Conservation (phyloP, 2,888 invertebrate species). For the Diaprepes abbreviatus region DNA sequence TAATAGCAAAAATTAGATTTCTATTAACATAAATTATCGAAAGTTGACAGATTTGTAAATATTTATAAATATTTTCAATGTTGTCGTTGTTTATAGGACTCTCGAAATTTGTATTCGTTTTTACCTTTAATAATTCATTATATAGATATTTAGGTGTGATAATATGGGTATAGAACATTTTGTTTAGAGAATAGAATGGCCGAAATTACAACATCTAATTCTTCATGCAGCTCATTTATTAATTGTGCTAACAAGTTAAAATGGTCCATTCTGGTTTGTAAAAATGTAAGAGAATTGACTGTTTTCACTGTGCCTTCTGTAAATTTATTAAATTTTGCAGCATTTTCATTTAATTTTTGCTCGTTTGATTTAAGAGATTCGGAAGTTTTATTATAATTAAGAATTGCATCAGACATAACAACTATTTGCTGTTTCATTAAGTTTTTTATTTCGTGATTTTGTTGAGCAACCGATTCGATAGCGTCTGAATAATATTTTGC, state of each 20-base stretch:
- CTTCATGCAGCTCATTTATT: background rate
- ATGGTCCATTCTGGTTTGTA: too few relatives aligned
- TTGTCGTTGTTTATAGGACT: constrained; percentile 44
- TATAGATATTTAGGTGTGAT: constrained; percentile 44
- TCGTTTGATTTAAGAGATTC: constrained; percentile 47
- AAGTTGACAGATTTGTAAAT: constrained; percentile 33
- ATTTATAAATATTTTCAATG: constrained; percentile 40
- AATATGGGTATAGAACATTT: constrained; percentile 42
- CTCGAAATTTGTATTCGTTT: constrained; percentile 32
- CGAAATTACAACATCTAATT: background rate
- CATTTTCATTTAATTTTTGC: constrained; percentile 45
- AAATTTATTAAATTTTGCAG: constrained; percentile 48
- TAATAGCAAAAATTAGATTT: constrained; percentile 42
- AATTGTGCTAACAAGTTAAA: background rate
- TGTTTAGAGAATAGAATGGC: background rate
- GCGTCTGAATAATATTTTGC: constrained; percentile 42
- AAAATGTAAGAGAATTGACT: too few relatives aligned
- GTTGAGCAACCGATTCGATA: constrained; percentile 28
- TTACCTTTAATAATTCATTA: constrained; percentile 31
- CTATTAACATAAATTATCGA: constrained; percentile 45
- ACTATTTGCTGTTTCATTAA: constrained; percentile 53
- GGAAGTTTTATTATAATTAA: constrained; percentile 51
- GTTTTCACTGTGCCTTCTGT: background rate
- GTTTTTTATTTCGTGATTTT: constrained; percentile 37
- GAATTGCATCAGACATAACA: constrained; percentile 49